phyloP scores from a whole-genome alignment of 2,797 vertebrate species.

The Sciurus carolinensis region DNA sequence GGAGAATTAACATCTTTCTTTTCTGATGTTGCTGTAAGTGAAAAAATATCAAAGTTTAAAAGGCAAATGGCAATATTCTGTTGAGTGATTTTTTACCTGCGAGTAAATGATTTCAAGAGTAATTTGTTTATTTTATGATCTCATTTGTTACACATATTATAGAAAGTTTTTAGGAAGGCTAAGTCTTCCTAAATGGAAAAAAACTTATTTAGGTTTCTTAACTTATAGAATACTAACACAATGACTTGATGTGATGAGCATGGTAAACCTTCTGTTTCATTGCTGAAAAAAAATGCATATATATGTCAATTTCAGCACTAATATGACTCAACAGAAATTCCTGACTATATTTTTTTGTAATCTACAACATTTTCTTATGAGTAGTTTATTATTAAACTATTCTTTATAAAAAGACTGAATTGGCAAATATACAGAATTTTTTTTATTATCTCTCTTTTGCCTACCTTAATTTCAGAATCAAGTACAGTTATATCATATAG shows the following conservation, averaged over 20 bases:
- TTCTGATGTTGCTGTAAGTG: neutral
- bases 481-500: neutral
- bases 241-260: neutral
- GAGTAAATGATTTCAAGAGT: slow-evolving; percentile 62
- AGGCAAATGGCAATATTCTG: slow-evolving; percentile 71
- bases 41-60: slow-evolving; percentile 57
- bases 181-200: neutral
- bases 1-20: neutral
- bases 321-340: neutral
- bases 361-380: neutral
- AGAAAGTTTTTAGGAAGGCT: neutral
- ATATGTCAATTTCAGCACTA: neutral
- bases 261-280: neutral
- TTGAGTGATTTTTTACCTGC: slow-evolving; percentile 73
- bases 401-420: neutral
- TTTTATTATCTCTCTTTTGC: neutral
- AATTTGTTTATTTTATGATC: slow-evolving; percentile 67
- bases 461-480: slow-evolving; percentile 1
- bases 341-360: neutral
- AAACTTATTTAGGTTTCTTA: neutral
- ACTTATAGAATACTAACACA: neutral
- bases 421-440: neutral
- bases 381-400: neutral
- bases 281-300: neutral
- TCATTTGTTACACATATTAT: slow-evolving; percentile 61